Evolutionary conservation across 2,797 vertebrate genomes (phyloP), one percentile per base, ranked within the genome.

Genomic region (Chelon labrosus): DNA sequence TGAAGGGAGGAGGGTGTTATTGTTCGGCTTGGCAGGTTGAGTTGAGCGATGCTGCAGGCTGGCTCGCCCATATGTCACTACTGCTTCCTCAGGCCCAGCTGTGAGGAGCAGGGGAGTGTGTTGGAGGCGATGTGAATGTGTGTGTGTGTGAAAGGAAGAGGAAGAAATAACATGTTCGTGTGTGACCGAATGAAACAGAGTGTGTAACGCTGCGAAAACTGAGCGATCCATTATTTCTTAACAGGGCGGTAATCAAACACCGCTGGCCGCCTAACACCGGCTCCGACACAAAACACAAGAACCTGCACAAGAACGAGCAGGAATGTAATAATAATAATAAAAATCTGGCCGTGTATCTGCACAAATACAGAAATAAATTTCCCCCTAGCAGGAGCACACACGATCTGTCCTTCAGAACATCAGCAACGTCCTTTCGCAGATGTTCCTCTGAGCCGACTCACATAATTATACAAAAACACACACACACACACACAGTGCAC

Each of bases 71-170:
- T 89, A 91, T 91, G 92, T 86, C 89, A 86, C 57, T 58, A 64
- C 64, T 80, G 83, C 78, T 83, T 90, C 79, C 85, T 77, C 77
- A 67, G 74, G 60, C 73, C 86, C 92, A 93, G 91, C 88, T 93
- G 92, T 88, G 88, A 77, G 80, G 79, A 78, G 78, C 68, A 49
- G 73, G 62, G 74, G 65, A 82, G 83, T 72, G 71, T 54, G 81
- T 17, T 63, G 70, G 77, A 35, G 74, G 41, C 31, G 6, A 12
- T 0, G 39, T 56, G 52, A 46, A 50, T 17, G 51, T 78, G 41
- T 54, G 46, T 54, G 46, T 44, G 44, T 47, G 44, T n/a, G 31
- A 35, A 35, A 35, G 31, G 31, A 35, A 7, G 31, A 35, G 31
- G 31, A 35, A 35, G 31, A 35, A 35, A 35, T 35, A 35, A 35